Evolutionary conservation across 2,797 vertebrate species (phyloP).

Genomic region (Lagodon rhomboides): DNA sequence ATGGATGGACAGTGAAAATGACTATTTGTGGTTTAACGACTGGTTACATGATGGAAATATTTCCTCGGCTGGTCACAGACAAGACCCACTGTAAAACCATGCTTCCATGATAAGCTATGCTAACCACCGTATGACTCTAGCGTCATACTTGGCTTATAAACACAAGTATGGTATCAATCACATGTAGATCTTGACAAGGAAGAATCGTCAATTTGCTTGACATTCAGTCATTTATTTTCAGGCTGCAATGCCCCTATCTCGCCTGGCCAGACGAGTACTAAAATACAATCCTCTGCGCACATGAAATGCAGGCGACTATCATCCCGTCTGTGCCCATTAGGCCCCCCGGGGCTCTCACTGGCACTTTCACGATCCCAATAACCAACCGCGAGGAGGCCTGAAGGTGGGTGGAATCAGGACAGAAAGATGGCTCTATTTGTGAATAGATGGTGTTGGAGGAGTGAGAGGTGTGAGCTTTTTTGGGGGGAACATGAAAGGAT

Average conservation of each 20-base stretch:
- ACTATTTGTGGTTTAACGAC: background rate
- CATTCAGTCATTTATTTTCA: slow-evolving; percentile 5
- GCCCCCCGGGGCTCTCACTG: slow-evolving; percentile 14
- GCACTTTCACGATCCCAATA: slow-evolving; percentile 32
- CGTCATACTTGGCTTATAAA: background rate
- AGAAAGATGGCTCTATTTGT: slow-evolving; percentile 25
- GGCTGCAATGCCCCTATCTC: slow-evolving; percentile 20
- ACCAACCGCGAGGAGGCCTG: slow-evolving; percentile 22
- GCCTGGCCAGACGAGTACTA: slow-evolving; percentile 13
- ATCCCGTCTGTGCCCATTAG: slow-evolving; percentile 7
- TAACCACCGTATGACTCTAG: slow-evolving; percentile 7
- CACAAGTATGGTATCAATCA: background rate
- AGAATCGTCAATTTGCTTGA: no score
- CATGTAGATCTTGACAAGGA: background rate
- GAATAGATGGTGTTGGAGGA: background rate
- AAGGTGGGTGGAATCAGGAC: slow-evolving; percentile 7
- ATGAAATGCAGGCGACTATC: slow-evolving; percentile 23
- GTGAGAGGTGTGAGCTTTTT: background rate
- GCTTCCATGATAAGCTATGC: background rate
- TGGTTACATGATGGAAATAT: background rate
- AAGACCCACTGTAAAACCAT: no score
- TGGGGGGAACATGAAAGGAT: background rate
- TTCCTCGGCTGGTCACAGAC: no score
- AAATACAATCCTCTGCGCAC: background rate
- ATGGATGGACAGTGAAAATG: background rate